These are phyloP conservation scores for Abscondita cerata DNA, from an alignment of 2,888 invertebrate genomes.

Conservation along the genomic window DNA sequence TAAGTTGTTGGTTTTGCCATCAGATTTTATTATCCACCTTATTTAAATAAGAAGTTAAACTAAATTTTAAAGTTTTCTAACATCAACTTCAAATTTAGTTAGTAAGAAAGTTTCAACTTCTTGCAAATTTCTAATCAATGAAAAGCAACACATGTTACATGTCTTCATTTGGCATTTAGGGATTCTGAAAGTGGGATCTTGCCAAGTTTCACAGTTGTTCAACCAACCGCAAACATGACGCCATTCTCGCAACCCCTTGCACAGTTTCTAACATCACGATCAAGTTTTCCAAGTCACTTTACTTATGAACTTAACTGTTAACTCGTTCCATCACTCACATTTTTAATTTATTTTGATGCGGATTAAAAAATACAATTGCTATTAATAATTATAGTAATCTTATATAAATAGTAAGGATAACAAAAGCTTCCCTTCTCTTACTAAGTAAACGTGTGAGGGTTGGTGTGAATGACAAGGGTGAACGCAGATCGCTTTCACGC, in stretches of 20 bases:
- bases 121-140: constrained; percentile 23
- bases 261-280: constrained; percentile 42
- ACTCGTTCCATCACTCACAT: too few relatives aligned
- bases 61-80: constrained; percentile 3
- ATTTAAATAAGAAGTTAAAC: constrained; percentile 15
- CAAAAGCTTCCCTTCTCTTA: background rate
- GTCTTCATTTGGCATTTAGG: constrained; percentile 28
- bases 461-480: constrained; percentile 46
- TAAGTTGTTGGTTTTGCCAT: too few relatives aligned
- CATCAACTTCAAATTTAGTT: constrained; percentile 10
- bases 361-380: background rate
- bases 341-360: too few relatives aligned
- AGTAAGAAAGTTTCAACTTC: constrained; percentile 20
- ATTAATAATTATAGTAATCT: background rate
- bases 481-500: constrained; percentile 55
- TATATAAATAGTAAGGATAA: background rate
- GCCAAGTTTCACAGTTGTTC: constrained; percentile 57
- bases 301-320: constrained; percentile 49
- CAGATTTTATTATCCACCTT: background rate
- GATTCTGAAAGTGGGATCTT: constrained; percentile 36
- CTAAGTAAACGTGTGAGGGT: constrained; percentile 34
- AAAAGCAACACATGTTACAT: constrained; percentile 28
- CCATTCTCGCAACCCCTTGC: constrained; percentile 46
- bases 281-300: constrained; percentile 47
- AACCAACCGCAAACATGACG: constrained; percentile 59